Evolutionary conservation across 2,113 vertebrate genomes (phyloP).

Genomic region (Gymnarchus niloticus): DNA sequence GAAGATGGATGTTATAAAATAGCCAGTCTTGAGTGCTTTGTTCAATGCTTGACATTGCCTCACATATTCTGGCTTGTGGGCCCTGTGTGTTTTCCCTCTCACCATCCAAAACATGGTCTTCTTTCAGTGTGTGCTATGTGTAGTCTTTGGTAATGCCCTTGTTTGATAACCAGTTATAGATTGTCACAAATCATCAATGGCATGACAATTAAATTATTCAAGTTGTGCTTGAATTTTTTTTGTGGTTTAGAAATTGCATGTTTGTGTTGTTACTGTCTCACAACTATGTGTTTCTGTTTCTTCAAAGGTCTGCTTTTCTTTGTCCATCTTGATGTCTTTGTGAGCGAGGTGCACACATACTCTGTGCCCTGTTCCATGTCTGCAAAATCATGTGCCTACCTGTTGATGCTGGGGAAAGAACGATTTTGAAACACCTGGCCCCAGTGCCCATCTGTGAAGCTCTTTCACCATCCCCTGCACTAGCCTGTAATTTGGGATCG

Average conservation of each 20-base stretch:
- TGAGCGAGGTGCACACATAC: not conserved
- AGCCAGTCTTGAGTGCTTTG: not conserved
- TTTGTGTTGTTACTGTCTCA: not conserved
- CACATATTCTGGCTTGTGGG: not conserved
- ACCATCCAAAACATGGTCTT: not conserved
- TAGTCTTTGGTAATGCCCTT: not conserved
- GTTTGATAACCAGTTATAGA: not conserved
- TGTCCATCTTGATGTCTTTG: not conserved
- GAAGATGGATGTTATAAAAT: not conserved
- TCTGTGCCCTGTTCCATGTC: not conserved
- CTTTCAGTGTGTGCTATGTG: not conserved
- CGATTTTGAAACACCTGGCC: constrained; percentile 57
- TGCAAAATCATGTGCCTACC: not conserved
- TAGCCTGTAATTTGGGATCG: constrained; percentile 54
- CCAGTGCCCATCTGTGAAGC: constrained; percentile 20
- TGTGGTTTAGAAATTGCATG: not conserved
- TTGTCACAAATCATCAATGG: not conserved
- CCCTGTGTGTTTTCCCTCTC: not conserved
- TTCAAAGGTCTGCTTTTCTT: not conserved
- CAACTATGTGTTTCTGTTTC: not conserved
- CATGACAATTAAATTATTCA: too few relatives aligned
- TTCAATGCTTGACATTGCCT: not conserved
- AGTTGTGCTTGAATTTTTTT: not conserved
- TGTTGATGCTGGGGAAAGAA: not conserved
- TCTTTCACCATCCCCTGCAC: constrained; percentile 26